phyloP scores from a whole-genome alignment of 1,140 invertebrate genomes.

The Zaprionus vittiger region DNA sequence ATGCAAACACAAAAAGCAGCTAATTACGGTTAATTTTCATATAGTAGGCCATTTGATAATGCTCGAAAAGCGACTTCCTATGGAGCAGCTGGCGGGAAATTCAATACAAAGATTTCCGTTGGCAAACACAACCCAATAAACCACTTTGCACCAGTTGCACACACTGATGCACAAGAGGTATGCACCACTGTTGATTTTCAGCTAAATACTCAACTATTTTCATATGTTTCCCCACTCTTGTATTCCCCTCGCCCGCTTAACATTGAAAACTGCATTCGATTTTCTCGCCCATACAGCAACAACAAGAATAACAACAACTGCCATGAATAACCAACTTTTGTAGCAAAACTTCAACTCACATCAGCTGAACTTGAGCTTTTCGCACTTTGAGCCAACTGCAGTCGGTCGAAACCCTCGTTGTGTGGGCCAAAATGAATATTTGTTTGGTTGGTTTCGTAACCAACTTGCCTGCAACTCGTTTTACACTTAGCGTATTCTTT shows the following conservation, averaged over 20 bases:
- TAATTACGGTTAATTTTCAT: slow-evolving; percentile 76
- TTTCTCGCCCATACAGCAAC: slow-evolving; percentile 20
- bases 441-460: slow-evolving; percentile 23
- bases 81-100: slow-evolving; percentile 48
- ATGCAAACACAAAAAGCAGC: slow-evolving; percentile 49
- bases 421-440: slow-evolving; percentile 29
- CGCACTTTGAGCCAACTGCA: slow-evolving; percentile 32
- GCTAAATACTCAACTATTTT: slow-evolving; percentile 40
- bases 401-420: neutral
- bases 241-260: slow-evolving; percentile 35
- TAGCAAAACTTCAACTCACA: slow-evolving; percentile 36
- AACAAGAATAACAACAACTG: neutral
- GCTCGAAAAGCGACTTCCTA: slow-evolving; percentile 56
- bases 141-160: slow-evolving; percentile 49
- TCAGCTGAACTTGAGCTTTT: slow-evolving; percentile 64
- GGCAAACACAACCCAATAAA: slow-evolving; percentile 49
- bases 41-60: slow-evolving; percentile 61
- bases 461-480: slow-evolving; percentile 15
- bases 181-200: neutral
- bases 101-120: slow-evolving; percentile 48
- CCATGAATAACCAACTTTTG: slow-evolving; percentile 17
- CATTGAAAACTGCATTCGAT: slow-evolving; percentile 61
- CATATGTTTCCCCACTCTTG: slow-evolving; percentile 23
- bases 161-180: slow-evolving; percentile 10
- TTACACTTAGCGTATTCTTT: slow-evolving; percentile 2